Conservation (phyloP, 2,797 vertebrate species). For the Cuculus canorus region DNA sequence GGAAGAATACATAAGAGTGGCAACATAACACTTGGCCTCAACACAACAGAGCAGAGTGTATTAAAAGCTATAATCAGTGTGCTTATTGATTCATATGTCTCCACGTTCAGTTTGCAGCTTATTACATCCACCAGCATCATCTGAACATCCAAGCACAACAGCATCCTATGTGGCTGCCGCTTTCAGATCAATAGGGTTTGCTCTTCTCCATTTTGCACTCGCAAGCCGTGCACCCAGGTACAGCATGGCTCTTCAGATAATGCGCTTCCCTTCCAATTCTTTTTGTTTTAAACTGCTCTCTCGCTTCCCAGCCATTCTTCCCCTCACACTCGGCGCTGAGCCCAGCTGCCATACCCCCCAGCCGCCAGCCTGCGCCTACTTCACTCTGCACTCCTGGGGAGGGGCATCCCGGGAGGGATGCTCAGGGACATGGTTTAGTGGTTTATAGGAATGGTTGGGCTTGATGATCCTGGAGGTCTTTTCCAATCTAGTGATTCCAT, state of each 20-base stretch:
- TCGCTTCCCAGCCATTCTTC: neutral
- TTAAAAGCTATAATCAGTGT: neutral
- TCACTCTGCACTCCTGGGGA: neutral
- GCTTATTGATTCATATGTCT: neutral
- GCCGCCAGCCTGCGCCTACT: neutral
- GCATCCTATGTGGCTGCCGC: neutral
- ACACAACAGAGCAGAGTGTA: neutral
- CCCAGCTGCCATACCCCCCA: neutral
- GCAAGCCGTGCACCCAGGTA: neutral
- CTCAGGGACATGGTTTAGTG: too few species aligned
- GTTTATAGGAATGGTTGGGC: too few species aligned
- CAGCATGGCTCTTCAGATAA: neutral
- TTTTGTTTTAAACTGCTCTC: neutral
- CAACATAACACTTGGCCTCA: neutral
- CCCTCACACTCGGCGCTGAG: neutral
- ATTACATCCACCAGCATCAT: neutral
- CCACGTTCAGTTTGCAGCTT: neutral
- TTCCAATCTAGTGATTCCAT: too few species aligned
- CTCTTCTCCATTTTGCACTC: constrained; percentile 49
- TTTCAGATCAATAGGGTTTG: neutral
- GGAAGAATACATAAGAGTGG: neutral
- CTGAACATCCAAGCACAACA: neutral
- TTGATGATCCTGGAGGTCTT: too few species aligned
- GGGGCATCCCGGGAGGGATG: too few species aligned
- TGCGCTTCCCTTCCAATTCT: neutral